Conservation (phyloP, 2,888 invertebrate genomes). For the Phyto melanocephala region DNA sequence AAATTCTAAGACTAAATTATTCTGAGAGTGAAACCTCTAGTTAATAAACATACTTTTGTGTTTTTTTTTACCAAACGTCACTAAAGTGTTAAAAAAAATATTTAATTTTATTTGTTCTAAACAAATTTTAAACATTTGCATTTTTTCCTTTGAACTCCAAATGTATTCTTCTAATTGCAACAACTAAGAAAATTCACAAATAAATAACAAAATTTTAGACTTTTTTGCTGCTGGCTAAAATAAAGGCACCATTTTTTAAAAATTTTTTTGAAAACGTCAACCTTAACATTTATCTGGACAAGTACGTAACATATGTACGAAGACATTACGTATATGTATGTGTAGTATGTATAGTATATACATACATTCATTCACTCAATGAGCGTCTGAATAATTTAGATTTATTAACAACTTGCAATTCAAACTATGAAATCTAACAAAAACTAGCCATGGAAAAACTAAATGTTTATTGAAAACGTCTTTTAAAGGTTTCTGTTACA, state of each 20-base stretch:
- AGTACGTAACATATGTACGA: slow-evolving; percentile 8
- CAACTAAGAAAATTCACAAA: slow-evolving; percentile 4
- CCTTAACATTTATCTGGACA: slow-evolving; percentile 64
- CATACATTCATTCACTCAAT: slow-evolving; percentile 10
- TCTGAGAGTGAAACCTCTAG: too few relatives aligned
- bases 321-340: background rate
- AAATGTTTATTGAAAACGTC: slow-evolving; percentile 42
- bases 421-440: slow-evolving; percentile 3
- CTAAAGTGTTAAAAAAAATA: background rate
- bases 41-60: too few relatives aligned
- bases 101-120: slow-evolving; percentile 15
- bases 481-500: slow-evolving; percentile 62
- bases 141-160: slow-evolving; percentile 20
- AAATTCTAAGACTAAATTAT: too few relatives aligned
- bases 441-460: background rate
- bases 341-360: too few relatives aligned
- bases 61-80: background rate
- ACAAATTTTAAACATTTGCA: slow-evolving; percentile 32
- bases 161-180: slow-evolving; percentile 38
- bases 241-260: background rate
- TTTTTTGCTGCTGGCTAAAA: slow-evolving; percentile 36
- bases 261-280: slow-evolving; percentile 35
- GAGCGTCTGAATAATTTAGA: slow-evolving; percentile 34
- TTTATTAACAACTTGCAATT: slow-evolving; percentile 39
- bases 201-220: slow-evolving; percentile 10